These are phyloP conservation scores for Malthinus flaveolus DNA, from an alignment of 2,888 invertebrate species.

Conservation along the genomic window DNA sequence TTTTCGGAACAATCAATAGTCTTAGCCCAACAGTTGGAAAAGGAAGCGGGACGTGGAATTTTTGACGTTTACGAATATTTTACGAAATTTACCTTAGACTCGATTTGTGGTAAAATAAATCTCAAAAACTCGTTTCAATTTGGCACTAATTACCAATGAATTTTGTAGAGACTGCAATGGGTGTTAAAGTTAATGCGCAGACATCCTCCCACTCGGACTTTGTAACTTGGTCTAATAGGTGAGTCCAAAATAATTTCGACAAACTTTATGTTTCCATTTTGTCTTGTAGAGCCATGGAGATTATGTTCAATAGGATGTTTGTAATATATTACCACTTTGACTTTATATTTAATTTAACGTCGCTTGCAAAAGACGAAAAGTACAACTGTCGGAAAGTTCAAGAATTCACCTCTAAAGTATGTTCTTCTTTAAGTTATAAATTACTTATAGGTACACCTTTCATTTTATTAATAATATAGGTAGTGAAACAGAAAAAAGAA, in stretches of 20 bases:
- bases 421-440: too few relatives aligned
- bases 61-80: constrained; percentile 61
- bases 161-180: constrained; percentile 71
- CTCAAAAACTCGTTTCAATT: neutral
- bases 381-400: neutral
- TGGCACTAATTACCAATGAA: neutral
- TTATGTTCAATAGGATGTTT: neutral
- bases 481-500: constrained; percentile 10
- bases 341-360: neutral
- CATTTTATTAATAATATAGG: constrained; percentile 3
- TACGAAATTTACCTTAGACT: constrained; percentile 63
- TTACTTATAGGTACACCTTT: neutral
- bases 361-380: neutral
- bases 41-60: constrained; percentile 49
- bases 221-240: constrained; percentile 38
- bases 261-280: neutral
- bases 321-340: neutral
- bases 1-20: constrained; percentile 63
- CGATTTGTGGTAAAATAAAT: constrained; percentile 67
- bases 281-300: neutral
- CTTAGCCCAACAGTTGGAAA: constrained; percentile 55
- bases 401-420: neutral
- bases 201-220: constrained; percentile 60
- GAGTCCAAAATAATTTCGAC: too few relatives aligned
- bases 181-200: constrained; percentile 64